Percentiles rank a stretch among this genome's conserved stretches.
Evolutionary conservation across 2,888 invertebrate species (phyloP).

Genomic region (Synanthedon vespiformis): DNA sequence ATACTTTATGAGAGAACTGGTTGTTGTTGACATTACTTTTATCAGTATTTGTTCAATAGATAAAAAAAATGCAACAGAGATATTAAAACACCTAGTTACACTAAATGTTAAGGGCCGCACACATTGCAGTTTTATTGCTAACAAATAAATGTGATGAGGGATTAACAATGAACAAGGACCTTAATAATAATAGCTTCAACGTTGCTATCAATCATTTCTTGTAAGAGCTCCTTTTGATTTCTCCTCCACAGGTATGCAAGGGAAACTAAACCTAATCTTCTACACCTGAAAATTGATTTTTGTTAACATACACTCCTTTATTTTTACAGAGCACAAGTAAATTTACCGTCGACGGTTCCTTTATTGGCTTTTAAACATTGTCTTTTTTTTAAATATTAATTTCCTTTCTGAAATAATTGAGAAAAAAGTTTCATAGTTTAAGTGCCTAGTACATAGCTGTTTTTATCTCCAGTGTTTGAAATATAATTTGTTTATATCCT

Average conservation of each 20-base stretch:
- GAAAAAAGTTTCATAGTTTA: no score
- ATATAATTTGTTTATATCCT: background rate
- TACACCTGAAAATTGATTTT: conserved; percentile 76
- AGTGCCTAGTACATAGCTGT: background rate
- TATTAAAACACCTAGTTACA: no score
- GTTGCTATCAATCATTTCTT: conserved; percentile 96
- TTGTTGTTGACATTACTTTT: no score
- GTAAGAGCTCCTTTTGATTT: conserved; percentile 92
- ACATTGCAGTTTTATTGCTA: background rate
- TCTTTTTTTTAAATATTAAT: no score
- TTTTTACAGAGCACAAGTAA: no score
- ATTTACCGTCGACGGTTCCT: no score
- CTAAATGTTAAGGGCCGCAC: no score
- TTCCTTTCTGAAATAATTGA: no score
- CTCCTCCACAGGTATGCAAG: conserved; percentile 96
- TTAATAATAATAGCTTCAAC: conserved; percentile 97
- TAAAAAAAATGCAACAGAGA: no score
- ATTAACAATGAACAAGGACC: conserved; percentile 59
- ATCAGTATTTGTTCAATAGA: no score
- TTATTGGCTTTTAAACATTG: no score
- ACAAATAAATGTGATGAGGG: background rate
- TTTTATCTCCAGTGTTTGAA: background rate
- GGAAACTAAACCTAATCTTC: conserved; percentile 87
- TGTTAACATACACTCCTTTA: background rate
- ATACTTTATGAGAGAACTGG: no score